A percentile compares a stretch with the other conserved stretches of the same genome.
phyloP scores from a whole-genome alignment of 2,888 invertebrate genomes.

The Hyppa rectilinea region DNA sequence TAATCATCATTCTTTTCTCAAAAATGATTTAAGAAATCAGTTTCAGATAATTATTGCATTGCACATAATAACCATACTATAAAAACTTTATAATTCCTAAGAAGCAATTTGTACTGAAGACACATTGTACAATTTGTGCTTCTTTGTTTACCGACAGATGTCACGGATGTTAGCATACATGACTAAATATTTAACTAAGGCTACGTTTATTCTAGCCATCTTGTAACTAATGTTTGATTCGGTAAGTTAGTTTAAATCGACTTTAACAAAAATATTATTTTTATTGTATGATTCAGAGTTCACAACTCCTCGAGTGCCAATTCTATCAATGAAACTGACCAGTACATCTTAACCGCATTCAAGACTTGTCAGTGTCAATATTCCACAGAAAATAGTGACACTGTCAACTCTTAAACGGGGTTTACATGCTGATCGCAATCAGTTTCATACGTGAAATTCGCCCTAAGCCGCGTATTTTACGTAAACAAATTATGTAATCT shows the following conservation, averaged over 20 bases:
- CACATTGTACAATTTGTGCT: too few species aligned
- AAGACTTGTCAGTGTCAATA: too few species aligned
- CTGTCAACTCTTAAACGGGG: too few species aligned
- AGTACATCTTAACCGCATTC: too few species aligned
- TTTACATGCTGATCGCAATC: too few species aligned
- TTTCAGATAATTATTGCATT: not conserved
- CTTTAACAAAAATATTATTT: not conserved
- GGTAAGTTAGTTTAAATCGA: not conserved
- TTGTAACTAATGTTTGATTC: conserved; percentile 23
- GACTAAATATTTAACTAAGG: conserved; percentile 59
- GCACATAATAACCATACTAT: not conserved
- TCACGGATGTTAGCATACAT: conserved; percentile 70
- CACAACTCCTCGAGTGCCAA: too few species aligned
- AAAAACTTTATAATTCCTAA: conserved; percentile 43
- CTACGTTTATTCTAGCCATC: conserved; percentile 46
- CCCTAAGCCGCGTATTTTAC: not conserved
- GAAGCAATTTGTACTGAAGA: conserved; percentile 63
- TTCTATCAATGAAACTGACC: too few species aligned
- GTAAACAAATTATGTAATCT: not conserved
- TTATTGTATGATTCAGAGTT: too few species aligned
- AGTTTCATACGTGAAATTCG: too few species aligned
- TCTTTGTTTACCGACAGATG: conserved; percentile 67
- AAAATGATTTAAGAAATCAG: not conserved
- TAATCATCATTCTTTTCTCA: too few species aligned
- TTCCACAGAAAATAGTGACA: too few species aligned